Percentiles rank a stretch among this genome's conserved stretches.
Conservation (phyloP, 1,140 invertebrate species). For the Zaprionus ornatus region DNA sequence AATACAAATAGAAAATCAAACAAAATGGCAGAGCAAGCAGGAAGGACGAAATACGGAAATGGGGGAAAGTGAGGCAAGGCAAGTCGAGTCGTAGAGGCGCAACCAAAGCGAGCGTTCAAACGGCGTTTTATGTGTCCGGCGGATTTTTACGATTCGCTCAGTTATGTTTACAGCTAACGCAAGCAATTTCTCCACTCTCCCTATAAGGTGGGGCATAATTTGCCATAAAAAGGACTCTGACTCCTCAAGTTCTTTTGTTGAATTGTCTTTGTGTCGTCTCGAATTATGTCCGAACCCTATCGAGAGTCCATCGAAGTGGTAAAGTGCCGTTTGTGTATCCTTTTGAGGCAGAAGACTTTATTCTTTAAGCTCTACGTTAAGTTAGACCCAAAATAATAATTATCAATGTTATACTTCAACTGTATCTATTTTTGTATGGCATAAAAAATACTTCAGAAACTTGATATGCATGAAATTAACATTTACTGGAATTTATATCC, state of each 20-base stretch:
- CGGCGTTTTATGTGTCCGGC: conserved; percentile 71
- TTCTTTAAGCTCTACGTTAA: not conserved
- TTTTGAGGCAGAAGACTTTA: not conserved
- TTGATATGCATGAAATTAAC: not conserved
- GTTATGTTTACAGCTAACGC: conserved; percentile 50
- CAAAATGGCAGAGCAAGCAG: conserved; percentile 22
- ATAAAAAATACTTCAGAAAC: not conserved
- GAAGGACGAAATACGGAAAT: conserved; percentile 5
- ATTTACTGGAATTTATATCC: not conserved
- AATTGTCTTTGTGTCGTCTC: not conserved
- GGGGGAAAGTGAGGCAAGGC: not conserved
- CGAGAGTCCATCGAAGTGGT: not conserved
- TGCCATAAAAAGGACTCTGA: conserved; percentile 7
- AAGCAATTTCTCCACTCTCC: conserved; percentile 62
- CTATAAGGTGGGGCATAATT: conserved; percentile 27
- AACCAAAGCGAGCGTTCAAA: conserved; percentile 44
- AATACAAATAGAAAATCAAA: conserved; percentile 55
- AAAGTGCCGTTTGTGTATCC: not conserved
- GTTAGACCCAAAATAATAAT: not conserved
- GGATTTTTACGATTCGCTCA: conserved; percentile 67
- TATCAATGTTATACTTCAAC: not conserved
- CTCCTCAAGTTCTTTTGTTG: conserved; percentile 6
- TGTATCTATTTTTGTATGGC: not conserved
- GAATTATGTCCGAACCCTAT: not conserved
- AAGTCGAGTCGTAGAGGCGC: not conserved